Evolutionary conservation across 2,113 vertebrate species (phyloP).

Genomic region (Xiphorhynchus elegans): DNA sequence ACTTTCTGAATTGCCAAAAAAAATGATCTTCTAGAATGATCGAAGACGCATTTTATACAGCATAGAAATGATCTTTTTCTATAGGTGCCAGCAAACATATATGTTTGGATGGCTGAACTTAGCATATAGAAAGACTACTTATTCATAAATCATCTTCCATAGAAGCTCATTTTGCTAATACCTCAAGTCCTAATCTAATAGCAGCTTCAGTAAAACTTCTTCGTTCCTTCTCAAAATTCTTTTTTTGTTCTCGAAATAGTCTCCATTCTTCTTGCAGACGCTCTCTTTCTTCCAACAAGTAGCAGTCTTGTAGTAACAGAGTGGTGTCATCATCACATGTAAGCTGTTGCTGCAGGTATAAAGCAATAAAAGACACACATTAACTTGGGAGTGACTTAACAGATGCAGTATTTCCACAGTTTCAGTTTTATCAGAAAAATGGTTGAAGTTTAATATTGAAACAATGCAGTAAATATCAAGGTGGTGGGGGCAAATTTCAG

Average conservation of each 20-base stretch:
- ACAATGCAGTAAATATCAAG: neutral
- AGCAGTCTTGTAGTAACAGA: constrained; percentile 88
- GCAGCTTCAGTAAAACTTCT: constrained; percentile 95
- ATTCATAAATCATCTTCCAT: neutral
- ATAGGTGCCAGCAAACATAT: neutral
- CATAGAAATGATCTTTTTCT: neutral
- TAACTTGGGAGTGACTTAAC: neutral
- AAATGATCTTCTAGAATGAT: neutral
- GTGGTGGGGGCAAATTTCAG: neutral
- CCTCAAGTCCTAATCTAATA: constrained; percentile 93
- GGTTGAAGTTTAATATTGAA: neutral
- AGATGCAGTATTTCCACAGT: neutral
- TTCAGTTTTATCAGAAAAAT: neutral
- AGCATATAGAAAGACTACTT: neutral
- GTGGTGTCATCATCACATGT: constrained; percentile 91
- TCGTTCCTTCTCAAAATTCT: constrained; percentile 93
- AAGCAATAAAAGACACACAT: neutral
- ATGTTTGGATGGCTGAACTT: neutral
- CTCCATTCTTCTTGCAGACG: constrained; percentile 94
- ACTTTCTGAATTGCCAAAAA: neutral
- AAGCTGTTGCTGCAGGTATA: constrained; percentile 85
- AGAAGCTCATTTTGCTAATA: constrained; percentile 46
- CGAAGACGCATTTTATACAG: neutral
- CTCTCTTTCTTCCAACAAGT: constrained; percentile 93
- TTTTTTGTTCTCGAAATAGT: constrained; percentile 92